Evolutionary conservation across 2,113 vertebrate species (phyloP).

Genomic region (Felis catus): F.catus_Fca126_mat1.0 CM031428.1:24083001-24083500

Average conservation of each 20-base stretch:
- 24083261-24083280: neutral
- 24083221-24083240: neutral
- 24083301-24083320: neutral
- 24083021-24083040: neutral
- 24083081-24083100: neutral
- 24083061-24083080: neutral
- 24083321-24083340: neutral
- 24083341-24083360: neutral
- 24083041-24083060: neutral
- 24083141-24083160: neutral
- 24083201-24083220: neutral
- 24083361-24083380: neutral
- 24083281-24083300: neutral
- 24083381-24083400: no score
- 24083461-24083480: neutral
- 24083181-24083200: neutral
- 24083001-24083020: neutral
- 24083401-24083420: neutral
- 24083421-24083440: neutral
- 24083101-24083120: neutral
- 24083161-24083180: neutral
- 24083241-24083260: neutral
- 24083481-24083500: neutral
- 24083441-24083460: neutral
- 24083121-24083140: neutral